Conservation (phyloP, 2,113 vertebrate species). For the Festucalex cinctus region DNA sequence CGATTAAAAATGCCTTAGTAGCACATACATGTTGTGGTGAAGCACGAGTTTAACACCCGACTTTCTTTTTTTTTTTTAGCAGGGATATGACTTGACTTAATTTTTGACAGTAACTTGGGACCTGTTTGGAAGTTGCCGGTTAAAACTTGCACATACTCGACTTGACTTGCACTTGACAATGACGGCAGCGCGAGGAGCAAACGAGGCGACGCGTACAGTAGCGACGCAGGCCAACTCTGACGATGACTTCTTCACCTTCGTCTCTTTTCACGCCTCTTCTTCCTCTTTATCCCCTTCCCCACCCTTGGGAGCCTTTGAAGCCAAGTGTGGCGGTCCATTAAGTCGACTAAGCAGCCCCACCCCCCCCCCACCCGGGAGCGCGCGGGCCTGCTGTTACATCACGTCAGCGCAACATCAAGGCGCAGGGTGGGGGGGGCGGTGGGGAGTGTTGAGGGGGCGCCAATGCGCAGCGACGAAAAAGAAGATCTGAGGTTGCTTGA, state of each 20-base stretch:
- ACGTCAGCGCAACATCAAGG: slow-evolving; percentile 54
- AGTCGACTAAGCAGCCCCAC: slow-evolving; percentile 45
- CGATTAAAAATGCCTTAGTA: no score
- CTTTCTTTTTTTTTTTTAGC: no score
- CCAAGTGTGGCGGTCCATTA: slow-evolving; percentile 38
- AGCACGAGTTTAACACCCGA: no score
- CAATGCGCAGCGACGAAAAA: slow-evolving; percentile 12
- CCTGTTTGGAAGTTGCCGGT: no score
- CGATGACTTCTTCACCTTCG: slow-evolving; percentile 32
- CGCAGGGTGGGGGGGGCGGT: neutral
- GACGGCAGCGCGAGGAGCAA: no score
- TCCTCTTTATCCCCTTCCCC: slow-evolving; percentile 7
- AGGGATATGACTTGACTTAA: no score
- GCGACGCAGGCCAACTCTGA: slow-evolving; percentile 4
- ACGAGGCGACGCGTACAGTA: neutral
- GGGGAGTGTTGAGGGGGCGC: slow-evolving; percentile 5
- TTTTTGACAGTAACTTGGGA: no score
- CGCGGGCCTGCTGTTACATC: slow-evolving; percentile 34
- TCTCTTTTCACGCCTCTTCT: slow-evolving; percentile 16
- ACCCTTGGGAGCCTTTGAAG: slow-evolving; percentile 41
- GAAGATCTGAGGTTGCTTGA: slow-evolving; percentile 37
- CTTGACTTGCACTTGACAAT: no score
- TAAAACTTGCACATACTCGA: no score
- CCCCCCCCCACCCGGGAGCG: slow-evolving; percentile 48
- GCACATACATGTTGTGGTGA: no score